Base-by-base conservation (phyloP, 2,113 vertebrate species). In the Aptenodytes patagonicus region DNA sequence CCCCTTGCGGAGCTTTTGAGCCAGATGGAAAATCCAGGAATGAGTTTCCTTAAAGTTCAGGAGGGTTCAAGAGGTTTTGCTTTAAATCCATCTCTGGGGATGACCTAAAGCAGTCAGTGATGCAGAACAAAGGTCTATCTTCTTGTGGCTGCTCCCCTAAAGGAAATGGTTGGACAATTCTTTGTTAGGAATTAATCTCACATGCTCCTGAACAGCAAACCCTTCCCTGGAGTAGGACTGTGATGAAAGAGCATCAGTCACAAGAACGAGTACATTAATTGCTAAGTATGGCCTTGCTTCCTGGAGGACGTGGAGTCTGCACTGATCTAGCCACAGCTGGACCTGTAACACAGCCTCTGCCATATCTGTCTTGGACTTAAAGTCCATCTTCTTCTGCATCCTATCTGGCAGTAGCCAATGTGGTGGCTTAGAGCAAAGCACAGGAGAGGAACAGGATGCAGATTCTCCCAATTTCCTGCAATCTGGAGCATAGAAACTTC, bases 1-100 rank as follows among this genome's bases (percentile, higher is more conserved):
- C 25, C 70, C 62, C 93, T 95, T 72, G 83, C 3, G 2, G 93
- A 95, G 91, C 93, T 89, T 97, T 94, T 94, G 73, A 97, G 89
- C 72, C 77, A 96, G 84, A 94, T 77, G 84, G 93, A 97, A 96
- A 95, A 87, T 57, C 75, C 87, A 93, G 95, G 94, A 97, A 90
- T 64, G 65, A 94, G 36, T 91, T 95, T 95, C 81, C 93, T 92
- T 95, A 91, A 94, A 95, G 94, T 97, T 96, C 94, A 96, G 95
- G 87, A 96, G 84, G 62, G 93, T 96, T 96, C 93, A 93, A 93
- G 91, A 94, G 93, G 94, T 95, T 97, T 93, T 88, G 76, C 81
- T 96, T 97, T 84, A 95, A 92, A 80, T 77, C 80, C 75, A 73
- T 89, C 91, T 93, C 87, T 83, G 46, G 93, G 92, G 94, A 96